Conservation (phyloP, 2,888 invertebrate genomes). For the Papilio gigon region DNA sequence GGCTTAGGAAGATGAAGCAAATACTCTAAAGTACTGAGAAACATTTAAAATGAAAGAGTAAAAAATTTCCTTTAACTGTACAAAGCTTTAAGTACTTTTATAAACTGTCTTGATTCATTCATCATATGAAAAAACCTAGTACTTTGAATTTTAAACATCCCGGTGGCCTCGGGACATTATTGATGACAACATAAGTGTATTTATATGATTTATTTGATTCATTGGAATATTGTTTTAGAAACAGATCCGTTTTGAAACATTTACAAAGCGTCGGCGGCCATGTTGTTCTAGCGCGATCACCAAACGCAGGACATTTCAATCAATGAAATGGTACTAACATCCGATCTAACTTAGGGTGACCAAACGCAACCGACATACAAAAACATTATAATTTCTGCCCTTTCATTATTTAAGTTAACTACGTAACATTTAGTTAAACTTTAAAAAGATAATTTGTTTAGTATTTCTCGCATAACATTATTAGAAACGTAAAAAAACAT, state of each 20-base stretch:
- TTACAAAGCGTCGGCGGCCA: slow-evolving; percentile 27
- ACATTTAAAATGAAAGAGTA: slow-evolving; percentile 12
- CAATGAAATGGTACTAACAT: slow-evolving; percentile 61
- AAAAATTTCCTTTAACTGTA: not conserved
- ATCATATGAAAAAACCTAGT: too few relatives aligned
- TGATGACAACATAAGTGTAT: too few relatives aligned
- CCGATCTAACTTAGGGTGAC: slow-evolving; percentile 52
- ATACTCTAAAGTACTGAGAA: slow-evolving; percentile 4
- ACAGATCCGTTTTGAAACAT: slow-evolving; percentile 21
- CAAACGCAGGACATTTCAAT: slow-evolving; percentile 63
- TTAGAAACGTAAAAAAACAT: too few relatives aligned
- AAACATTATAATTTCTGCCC: not conserved
- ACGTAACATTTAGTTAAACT: too few relatives aligned
- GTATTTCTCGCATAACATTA: too few relatives aligned
- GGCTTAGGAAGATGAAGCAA: slow-evolving; percentile 26
- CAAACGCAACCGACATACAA: not conserved
- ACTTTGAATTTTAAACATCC: too few relatives aligned
- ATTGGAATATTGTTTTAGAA: not conserved
- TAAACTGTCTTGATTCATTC: too few relatives aligned
- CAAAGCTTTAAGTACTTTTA: not conserved
- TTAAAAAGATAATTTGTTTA: too few relatives aligned
- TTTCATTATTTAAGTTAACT: too few relatives aligned
- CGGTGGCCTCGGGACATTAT: too few relatives aligned
- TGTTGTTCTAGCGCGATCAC: slow-evolving; percentile 40
- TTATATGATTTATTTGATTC: not conserved